Evolutionary conservation across 2,888 invertebrate genomes (phyloP), one percentile per base, ranked within the genome.

Genomic region (Celastrina argiolus): DNA sequence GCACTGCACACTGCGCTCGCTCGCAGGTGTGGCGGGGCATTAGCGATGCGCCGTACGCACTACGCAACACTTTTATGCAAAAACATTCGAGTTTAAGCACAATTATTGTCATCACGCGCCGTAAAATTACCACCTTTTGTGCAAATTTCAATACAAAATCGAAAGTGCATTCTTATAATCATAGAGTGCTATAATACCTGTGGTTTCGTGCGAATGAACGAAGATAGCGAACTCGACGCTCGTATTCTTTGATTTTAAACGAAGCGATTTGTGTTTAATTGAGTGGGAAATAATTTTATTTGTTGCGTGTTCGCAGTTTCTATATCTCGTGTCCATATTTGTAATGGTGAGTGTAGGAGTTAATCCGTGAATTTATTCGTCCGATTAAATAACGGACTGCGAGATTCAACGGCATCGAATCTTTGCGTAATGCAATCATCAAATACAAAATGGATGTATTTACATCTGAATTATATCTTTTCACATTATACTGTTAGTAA

Each of bases 101-200:
- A 80, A 87, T 90, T 90, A 90, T 83, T 87, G 84, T 84, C 84
- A 83, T 84, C 88, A 86, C 76, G 74, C 76, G 72, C 79, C 87
- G 87, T 84, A 89, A 90, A 89, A 91, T 91, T 85, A 81, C 83
- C 83, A 81, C 80, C 84, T 86, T 85, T 83, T 83, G 83, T 84
- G 82, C 83, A 83, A 84, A 87, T 87, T 85, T 87, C 80, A 86
- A 88, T 86, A 78, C 74, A 74, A 82, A 75, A 87, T 85, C 82
- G 81, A 87, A 84, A 85, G 84, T 76, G 74, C 78, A 71, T 74
- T 76, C 80, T 81, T 81, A 80, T 78, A 79, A 79, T 78, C 75
- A 77, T 78, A 76, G 79, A 78, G 76, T 76, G 79, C 76, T 76
- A 79, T 75, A n/a, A 78, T 77, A 78, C 80, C 76, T 78, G 75